Conservation (phyloP, 2,888 invertebrate genomes). For the Cataglyphis rosenhaueri region DNA sequence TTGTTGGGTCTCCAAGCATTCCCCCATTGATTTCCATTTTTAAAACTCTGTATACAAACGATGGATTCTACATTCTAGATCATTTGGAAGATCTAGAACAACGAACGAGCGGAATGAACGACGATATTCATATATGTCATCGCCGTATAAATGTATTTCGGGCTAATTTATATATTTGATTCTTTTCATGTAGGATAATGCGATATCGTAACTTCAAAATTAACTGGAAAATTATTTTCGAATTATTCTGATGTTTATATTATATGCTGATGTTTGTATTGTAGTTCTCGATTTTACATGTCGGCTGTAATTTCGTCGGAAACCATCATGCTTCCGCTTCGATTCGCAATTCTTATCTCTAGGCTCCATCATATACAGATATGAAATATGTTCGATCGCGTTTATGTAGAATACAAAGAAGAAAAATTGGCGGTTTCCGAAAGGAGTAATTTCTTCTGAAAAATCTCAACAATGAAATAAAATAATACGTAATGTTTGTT, state of each 20-base stretch:
- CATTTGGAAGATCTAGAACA: conserved; percentile 28
- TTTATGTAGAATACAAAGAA: conserved; percentile 42
- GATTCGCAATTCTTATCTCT: neutral
- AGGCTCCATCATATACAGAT: neutral
- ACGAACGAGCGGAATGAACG: neutral
- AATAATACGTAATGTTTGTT: conserved; percentile 66
- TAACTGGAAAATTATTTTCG: neutral
- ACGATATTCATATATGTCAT: neutral
- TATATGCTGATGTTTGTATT: conserved; percentile 7
- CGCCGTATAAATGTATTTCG: neutral
- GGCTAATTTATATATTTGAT: conserved; percentile 11
- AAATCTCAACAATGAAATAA: conserved; percentile 65
- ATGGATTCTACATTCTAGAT: conserved; percentile 1
- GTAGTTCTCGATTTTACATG: conserved; percentile 23
- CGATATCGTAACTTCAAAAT: neutral
- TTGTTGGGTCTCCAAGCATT: no score
- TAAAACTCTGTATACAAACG: neutral
- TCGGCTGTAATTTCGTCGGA: conserved; percentile 30
- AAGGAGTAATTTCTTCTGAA: conserved; percentile 42
- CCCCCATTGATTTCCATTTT: no score
- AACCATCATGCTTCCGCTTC: conserved; percentile 1
- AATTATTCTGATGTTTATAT: conserved; percentile 12
- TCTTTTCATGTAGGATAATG: neutral
- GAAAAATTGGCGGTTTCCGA: conserved; percentile 3
- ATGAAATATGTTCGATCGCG: neutral